Percentiles rank a stretch among this genome's conserved stretches.
Evolutionary conservation across 2,797 vertebrate genomes (phyloP).

Genomic region (Oreochromis mossambicus): DNA sequence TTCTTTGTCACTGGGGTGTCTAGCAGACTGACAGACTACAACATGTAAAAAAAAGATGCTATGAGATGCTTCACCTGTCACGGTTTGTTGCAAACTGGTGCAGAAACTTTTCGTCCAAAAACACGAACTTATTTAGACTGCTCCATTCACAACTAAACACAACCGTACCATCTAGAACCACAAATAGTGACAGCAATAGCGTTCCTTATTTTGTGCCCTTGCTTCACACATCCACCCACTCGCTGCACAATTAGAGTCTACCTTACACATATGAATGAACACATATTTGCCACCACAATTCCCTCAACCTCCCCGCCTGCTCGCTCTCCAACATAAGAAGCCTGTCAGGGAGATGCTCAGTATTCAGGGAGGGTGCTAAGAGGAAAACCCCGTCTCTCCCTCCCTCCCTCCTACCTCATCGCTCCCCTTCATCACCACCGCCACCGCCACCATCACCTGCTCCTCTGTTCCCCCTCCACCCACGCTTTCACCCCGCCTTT

Average conservation of each 20-base stretch:
- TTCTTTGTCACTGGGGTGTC: background rate
- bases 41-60: background rate
- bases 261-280: conserved; percentile 39
- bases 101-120: background rate
- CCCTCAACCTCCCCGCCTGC: background rate
- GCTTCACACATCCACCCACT: conserved; percentile 12
- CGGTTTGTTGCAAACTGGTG: background rate
- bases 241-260: conserved; percentile 20
- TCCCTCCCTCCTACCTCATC: background rate
- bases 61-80: background rate
- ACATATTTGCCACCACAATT: conserved; percentile 21
- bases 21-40: background rate
- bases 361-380: conserved; percentile 45
- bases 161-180: background rate
- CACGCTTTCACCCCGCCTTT: conserved; percentile 30
- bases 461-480: conserved; percentile 34
- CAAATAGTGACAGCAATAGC: background rate
- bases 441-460: conserved; percentile 9
- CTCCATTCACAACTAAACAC: conserved; percentile 27
- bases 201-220: conserved; percentile 6
- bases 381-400: conserved; percentile 41
- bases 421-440: background rate
- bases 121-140: background rate
- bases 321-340: conserved; percentile 2
- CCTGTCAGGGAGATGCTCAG: conserved; percentile 12